Evolutionary conservation across 2,888 invertebrate species (phyloP).

Genomic region (Sphinx pinastri): DNA sequence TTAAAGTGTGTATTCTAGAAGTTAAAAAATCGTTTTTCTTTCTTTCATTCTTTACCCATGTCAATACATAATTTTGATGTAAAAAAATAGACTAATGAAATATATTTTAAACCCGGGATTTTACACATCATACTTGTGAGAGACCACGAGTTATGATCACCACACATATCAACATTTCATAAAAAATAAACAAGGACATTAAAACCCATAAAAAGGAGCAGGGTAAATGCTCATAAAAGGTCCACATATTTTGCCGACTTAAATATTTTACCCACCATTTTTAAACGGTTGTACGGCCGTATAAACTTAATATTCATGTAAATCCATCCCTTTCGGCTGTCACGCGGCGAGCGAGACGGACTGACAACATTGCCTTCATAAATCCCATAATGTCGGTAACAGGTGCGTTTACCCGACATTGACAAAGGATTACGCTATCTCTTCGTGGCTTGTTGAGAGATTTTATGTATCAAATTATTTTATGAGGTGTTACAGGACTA

Average conservation of each 20-base stretch:
- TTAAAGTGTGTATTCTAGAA: too few species aligned
- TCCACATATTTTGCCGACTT: constrained; percentile 29
- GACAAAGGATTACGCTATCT: constrained; percentile 45
- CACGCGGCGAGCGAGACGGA: constrained; percentile 39
- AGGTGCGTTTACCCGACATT: constrained; percentile 47
- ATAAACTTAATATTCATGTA: constrained; percentile 46
- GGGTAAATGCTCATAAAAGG: not conserved
- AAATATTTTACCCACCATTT: constrained; percentile 28
- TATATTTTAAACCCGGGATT: too few species aligned
- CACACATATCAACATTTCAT: not conserved
- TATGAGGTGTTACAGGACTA: constrained; percentile 24
- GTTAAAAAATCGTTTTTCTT: too few species aligned
- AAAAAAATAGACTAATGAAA: too few species aligned
- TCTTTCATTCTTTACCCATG: too few species aligned
- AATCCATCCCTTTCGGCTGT: constrained; percentile 47
- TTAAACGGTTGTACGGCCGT: constrained; percentile 37
- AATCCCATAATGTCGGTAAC: constrained; percentile 48
- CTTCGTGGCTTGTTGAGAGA: constrained; percentile 29
- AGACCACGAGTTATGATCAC: not conserved
- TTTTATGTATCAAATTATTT: constrained; percentile 30
- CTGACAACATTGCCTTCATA: constrained; percentile 39
- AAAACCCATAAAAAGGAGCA: constrained; percentile 1
- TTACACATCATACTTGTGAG: too few species aligned
- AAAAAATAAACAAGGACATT: constrained; percentile 4
- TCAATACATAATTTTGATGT: too few species aligned